Conservation (phyloP, 2,888 invertebrate genomes). For the Drosophila borborema region DNA sequence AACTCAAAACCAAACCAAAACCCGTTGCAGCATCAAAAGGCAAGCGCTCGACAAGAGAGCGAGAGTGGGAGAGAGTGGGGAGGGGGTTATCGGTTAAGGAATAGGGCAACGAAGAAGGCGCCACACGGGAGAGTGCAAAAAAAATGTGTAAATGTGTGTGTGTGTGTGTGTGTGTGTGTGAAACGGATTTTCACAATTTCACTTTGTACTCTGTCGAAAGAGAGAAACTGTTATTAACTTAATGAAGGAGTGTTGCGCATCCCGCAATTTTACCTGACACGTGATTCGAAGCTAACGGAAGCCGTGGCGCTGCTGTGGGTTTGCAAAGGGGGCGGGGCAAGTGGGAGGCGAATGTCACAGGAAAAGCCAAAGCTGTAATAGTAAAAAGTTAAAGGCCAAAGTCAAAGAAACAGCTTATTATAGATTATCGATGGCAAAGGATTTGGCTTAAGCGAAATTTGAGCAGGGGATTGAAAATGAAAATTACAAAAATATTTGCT, state of each 20-base stretch:
- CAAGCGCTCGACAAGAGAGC: constrained; percentile 57
- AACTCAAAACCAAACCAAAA: constrained; percentile 80
- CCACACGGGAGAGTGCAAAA: constrained; percentile 39
- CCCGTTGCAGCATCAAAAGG: constrained; percentile 68
- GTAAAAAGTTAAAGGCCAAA: constrained; percentile 1
- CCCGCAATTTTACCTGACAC: constrained; percentile 74
- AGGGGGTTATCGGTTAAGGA: not conserved
- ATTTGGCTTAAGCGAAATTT: not conserved
- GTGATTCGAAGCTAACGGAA: constrained; percentile 58
- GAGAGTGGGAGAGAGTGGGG: not conserved
- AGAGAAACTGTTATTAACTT: constrained; percentile 77
- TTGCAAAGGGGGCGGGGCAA: no score
- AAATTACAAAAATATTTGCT: not conserved
- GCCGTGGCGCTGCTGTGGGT: not conserved
- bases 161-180: constrained; percentile 37
- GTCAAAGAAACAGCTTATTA: not conserved
- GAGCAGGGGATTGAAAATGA: not conserved
- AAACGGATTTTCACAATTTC: constrained; percentile 77
- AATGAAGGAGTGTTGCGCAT: constrained; percentile 77
- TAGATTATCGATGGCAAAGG: not conserved
- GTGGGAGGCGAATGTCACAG: not conserved
- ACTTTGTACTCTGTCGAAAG: constrained; percentile 71
- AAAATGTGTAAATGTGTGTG: not conserved
- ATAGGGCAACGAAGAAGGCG: constrained; percentile 21
- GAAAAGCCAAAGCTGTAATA: constrained; percentile 4